A percentile compares a stretch with the other conserved stretches of the same genome.
Conservation (phyloP, 2,888 invertebrate species). For the Arctia plantaginis region DNA sequence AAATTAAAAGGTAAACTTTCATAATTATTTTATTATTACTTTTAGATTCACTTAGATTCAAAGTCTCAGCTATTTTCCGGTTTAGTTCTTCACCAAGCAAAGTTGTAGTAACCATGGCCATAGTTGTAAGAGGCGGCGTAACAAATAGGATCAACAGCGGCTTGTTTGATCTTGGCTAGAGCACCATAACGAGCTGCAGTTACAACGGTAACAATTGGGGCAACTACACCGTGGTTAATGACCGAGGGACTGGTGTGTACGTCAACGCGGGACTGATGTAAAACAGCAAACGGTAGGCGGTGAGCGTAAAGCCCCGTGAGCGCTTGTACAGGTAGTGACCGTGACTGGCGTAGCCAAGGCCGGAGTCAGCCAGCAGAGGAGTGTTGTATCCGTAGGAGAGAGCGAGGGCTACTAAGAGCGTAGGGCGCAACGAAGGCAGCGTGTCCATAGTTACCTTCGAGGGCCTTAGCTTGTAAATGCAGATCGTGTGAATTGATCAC, state of each 20-base stretch:
- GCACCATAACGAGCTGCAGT: slow-evolving; percentile 26
- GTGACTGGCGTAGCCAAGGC: slow-evolving; percentile 56
- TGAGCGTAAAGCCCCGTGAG: slow-evolving; percentile 63
- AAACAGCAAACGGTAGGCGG: slow-evolving; percentile 76
- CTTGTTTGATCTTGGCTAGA: not conserved
- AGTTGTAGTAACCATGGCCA: slow-evolving; percentile 51
- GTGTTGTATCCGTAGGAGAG: slow-evolving; percentile 43
- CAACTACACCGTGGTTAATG: slow-evolving; percentile 70
- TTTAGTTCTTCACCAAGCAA: slow-evolving; percentile 73
- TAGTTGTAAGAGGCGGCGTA: slow-evolving; percentile 39
- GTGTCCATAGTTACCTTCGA: slow-evolving; percentile 67
- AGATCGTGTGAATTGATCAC: slow-evolving; percentile 81
- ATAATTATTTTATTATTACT: not conserved
- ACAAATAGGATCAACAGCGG: slow-evolving; percentile 55
- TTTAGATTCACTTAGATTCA: not conserved
- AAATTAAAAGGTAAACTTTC: not conserved
- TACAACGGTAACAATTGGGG: slow-evolving; percentile 42
- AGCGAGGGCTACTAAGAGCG: slow-evolving; percentile 45
- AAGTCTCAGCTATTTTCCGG: slow-evolving; percentile 61
- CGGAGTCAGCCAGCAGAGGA: slow-evolving; percentile 53
- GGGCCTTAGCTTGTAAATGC: slow-evolving; percentile 82
- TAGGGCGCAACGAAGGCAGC: slow-evolving; percentile 44
- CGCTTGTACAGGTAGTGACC: slow-evolving; percentile 69
- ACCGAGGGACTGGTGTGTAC: slow-evolving; percentile 57
- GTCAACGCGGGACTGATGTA: slow-evolving; percentile 76